These are phyloP conservation scores for Apodemus sylvaticus DNA, from an alignment of 2,113 vertebrate species.

Conservation along the genomic window DNA sequence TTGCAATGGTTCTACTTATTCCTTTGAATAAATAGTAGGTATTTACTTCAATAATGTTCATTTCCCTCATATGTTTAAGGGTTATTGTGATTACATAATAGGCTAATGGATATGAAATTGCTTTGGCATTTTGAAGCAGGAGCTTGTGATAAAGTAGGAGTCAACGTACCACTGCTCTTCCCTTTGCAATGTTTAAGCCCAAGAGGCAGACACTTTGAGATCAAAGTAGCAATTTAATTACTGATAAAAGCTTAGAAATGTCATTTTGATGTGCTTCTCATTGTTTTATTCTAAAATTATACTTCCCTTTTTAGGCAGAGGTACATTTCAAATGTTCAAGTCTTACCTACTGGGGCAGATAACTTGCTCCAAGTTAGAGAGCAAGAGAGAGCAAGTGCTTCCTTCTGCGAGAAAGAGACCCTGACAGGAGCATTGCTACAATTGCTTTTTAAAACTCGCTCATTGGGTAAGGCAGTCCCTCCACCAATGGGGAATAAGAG, in stretches of 20 bases:
- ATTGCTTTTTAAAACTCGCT: background rate
- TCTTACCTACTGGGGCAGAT: background rate
- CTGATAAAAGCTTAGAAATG: background rate
- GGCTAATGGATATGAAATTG: background rate
- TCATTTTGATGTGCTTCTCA: conserved; percentile 41
- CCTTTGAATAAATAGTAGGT: background rate
- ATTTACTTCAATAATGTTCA: conserved; percentile 29
- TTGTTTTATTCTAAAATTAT: conserved; percentile 2
- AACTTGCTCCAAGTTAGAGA: background rate
- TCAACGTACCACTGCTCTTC: background rate
- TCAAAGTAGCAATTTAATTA: conserved; percentile 31
- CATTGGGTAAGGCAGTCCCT: background rate
- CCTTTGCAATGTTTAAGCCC: background rate
- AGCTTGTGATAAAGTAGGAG: conserved; percentile 11
- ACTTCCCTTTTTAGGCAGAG: background rate
- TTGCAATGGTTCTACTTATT: background rate
- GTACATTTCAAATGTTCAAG: background rate
- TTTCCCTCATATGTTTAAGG: background rate
- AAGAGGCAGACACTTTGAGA: conserved; percentile 13
- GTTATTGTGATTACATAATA: conserved; percentile 18
- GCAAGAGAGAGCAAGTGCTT: background rate
- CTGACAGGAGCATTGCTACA: background rate
- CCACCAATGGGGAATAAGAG: background rate
- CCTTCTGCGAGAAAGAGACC: background rate
- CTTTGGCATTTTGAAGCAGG: background rate